A percentile compares a stretch with the other conserved stretches of the same genome.
These are phyloP conservation scores for Drosophila koepferae DNA, from an alignment of 2,888 invertebrate genomes.

Conservation along the genomic window DNA sequence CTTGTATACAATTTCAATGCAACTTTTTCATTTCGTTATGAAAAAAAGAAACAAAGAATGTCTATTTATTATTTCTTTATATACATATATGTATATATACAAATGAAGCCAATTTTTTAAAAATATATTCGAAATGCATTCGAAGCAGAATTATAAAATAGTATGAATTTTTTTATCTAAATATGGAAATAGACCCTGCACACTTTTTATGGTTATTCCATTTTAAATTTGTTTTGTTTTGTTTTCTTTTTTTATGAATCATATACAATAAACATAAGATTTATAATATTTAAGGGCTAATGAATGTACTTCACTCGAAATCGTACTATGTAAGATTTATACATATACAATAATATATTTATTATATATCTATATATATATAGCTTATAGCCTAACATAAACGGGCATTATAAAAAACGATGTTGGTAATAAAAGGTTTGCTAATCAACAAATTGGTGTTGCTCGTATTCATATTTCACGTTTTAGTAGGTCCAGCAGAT, in stretches of 20 bases:
- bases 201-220: slow-evolving; percentile 29
- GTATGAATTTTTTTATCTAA: slow-evolving; percentile 43
- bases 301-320: slow-evolving; percentile 78
- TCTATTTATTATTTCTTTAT: slow-evolving; percentile 34
- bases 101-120: slow-evolving; percentile 50
- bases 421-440: slow-evolving; percentile 62
- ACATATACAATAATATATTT: slow-evolving; percentile 47
- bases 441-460: slow-evolving; percentile 77
- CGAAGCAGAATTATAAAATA: slow-evolving; percentile 32
- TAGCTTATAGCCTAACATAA: slow-evolving; percentile 77
- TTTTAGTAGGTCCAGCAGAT: slow-evolving; percentile 29
- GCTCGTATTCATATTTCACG: slow-evolving; percentile 27
- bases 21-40: slow-evolving; percentile 40
- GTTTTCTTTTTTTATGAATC: slow-evolving; percentile 33
- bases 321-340: slow-evolving; percentile 74
- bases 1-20: slow-evolving; percentile 57
- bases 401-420: slow-evolving; percentile 67
- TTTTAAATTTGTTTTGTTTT: slow-evolving; percentile 15
- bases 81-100: slow-evolving; percentile 35
- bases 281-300: slow-evolving; percentile 70
- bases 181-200: slow-evolving; percentile 61
- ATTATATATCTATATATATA: slow-evolving; percentile 42
- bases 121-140: slow-evolving; percentile 72
- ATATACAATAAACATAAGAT: slow-evolving; percentile 54
- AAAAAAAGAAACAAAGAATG: slow-evolving; percentile 39